A percentile compares a stretch with the other conserved stretches of the same genome.
phyloP scores from a whole-genome alignment of 2,113 vertebrate genomes.

The Menidia beryllina region DNA sequence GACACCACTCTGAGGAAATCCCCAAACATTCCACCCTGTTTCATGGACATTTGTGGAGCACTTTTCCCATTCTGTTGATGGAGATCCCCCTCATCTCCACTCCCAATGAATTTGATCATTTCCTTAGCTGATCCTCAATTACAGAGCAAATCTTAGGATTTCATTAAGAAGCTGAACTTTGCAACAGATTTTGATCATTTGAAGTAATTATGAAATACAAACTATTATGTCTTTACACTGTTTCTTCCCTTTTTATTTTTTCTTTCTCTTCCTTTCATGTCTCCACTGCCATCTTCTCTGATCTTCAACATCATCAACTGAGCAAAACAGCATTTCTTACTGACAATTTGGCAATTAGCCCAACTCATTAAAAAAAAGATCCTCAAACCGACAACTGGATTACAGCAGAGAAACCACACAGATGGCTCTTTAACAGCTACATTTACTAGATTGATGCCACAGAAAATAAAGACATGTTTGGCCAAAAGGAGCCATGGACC shows the following conservation, averaged over 20 bases:
- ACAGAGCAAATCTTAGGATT: too few relatives aligned
- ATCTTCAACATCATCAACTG: not conserved
- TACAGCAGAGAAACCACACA: not conserved
- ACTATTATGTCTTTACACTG: not conserved
- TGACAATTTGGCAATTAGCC: too few relatives aligned
- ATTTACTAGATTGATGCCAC: not conserved
- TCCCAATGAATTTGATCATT: not conserved
- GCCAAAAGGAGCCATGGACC: not conserved
- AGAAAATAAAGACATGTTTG: not conserved
- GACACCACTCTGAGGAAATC: constrained; percentile 5
- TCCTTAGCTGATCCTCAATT: not conserved
- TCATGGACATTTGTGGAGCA: not conserved
- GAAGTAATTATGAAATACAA: not conserved
- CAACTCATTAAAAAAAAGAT: too few relatives aligned
- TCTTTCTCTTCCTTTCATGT: not conserved
- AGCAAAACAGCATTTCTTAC: constrained; percentile 23
- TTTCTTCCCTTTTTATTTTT: not conserved
- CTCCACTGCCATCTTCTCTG: not conserved
- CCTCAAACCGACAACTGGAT: not conserved
- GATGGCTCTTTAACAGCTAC: not conserved
- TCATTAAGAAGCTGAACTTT: not conserved
- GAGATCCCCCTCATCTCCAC: constrained; percentile 1
- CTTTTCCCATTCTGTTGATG: not conserved
- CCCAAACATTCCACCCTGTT: constrained; percentile 28
- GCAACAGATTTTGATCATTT: not conserved